Percentiles rank a stretch among this genome's conserved stretches.
Conservation (phyloP, 2,797 vertebrate species). For the Taeniopygia guttata region DNA sequence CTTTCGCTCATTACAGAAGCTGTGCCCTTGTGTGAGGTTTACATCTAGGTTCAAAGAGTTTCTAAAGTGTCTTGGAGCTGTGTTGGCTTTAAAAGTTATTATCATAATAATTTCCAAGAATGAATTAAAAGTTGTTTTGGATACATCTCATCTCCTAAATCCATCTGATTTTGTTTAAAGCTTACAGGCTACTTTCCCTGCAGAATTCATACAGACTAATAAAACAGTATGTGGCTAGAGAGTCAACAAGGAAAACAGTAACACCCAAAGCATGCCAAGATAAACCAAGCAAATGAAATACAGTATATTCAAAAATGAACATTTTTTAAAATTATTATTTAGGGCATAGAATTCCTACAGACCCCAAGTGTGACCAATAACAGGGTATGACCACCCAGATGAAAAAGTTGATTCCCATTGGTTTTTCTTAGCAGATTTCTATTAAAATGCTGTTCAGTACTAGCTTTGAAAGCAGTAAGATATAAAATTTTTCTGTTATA, state of each 20-base stretch:
- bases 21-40: neutral
- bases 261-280: neutral
- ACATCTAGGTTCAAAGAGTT: neutral
- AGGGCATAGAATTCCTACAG: neutral
- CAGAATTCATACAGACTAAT: neutral
- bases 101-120: neutral
- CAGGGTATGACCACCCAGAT: neutral
- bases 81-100: neutral
- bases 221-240: neutral
- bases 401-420: neutral
- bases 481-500: neutral
- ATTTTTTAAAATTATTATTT: neutral
- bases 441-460: neutral
- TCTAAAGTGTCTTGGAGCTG: neutral
- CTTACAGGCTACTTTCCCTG: neutral
- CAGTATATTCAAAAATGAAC: neutral
- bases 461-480: conserved; percentile 6
- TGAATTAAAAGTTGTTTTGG: neutral
- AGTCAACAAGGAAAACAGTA: neutral
- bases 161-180: neutral
- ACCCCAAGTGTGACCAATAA: neutral
- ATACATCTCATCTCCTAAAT: neutral
- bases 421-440: neutral
- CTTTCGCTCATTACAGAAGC: neutral
- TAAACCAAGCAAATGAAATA: neutral